These are phyloP conservation scores for Regulus satrapa DNA, from an alignment of 2,113 vertebrate species.

Conservation along the genomic window DNA sequence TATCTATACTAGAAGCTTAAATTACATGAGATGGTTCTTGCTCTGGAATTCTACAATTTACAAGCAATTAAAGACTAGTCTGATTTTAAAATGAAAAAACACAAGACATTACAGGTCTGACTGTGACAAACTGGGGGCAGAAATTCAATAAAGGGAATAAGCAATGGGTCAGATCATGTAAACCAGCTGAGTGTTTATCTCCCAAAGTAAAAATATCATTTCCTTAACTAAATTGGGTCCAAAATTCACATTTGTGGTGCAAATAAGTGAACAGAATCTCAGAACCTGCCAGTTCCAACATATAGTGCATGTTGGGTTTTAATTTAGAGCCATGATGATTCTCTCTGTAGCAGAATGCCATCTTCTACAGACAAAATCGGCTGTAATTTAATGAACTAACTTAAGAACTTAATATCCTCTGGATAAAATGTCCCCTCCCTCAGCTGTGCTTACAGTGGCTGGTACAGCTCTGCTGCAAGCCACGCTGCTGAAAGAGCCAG, in stretches of 20 bases:
- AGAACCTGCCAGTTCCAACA: background rate
- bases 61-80: background rate
- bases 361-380: background rate
- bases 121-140: background rate
- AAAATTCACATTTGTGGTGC: background rate
- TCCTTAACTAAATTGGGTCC: background rate
- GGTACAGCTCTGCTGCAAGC: background rate
- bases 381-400: background rate
- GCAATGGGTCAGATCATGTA: background rate
- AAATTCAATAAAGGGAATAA: background rate
- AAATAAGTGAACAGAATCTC: background rate
- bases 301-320: background rate
- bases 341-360: background rate
- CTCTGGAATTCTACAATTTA: background rate
- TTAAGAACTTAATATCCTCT: background rate
- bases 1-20: background rate
- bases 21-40: background rate
- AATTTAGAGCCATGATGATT: background rate
- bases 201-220: background rate
- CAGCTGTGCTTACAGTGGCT: background rate
- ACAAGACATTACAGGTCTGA: background rate
- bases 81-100: background rate
- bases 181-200: background rate
- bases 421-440: background rate
- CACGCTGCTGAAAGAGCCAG: background rate